Evolutionary conservation across 2,113 vertebrate genomes (phyloP).

Genomic region (Nycticryphes semicollaris): DNA sequence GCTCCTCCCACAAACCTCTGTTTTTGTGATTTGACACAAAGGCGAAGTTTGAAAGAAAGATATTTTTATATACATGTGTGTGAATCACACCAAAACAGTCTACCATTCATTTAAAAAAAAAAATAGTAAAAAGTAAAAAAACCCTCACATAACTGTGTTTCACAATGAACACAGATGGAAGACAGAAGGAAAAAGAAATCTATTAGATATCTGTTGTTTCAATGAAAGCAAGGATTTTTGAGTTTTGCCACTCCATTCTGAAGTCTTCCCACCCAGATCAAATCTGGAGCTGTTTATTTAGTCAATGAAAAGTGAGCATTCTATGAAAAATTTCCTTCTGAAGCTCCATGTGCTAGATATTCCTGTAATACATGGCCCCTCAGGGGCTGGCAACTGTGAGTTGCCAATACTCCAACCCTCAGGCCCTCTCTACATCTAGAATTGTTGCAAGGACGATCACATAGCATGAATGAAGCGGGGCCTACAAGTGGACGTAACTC

Average conservation of each 20-base stretch:
- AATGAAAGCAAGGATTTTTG: not conserved
- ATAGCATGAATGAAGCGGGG: not conserved
- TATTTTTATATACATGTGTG: not conserved
- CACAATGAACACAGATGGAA: not conserved
- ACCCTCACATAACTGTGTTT: not conserved
- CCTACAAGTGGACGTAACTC: not conserved
- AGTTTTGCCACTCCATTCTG: not conserved
- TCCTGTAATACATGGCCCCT: not conserved
- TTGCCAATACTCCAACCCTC: not conserved
- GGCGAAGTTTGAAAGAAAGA: not conserved
- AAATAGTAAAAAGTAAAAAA: not conserved
- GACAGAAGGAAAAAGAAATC: not conserved
- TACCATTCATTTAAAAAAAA: not conserved
- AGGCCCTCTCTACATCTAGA: not conserved
- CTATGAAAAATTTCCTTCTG: not conserved
- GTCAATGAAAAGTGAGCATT: not conserved
- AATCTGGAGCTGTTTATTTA: not conserved
- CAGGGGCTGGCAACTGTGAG: not conserved
- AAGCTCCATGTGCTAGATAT: not conserved
- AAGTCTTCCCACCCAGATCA: not conserved
- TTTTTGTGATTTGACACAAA: not conserved
- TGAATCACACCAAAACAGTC: not conserved
- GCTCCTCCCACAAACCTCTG: not conserved
- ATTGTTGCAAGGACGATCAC: not conserved
- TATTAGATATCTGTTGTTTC: not conserved